Percentiles rank a stretch among this genome's conserved stretches.
Conservation (phyloP, 53 echinoderm and acorn worm species). For the Mesocentrotus franciscanus region DNA sequence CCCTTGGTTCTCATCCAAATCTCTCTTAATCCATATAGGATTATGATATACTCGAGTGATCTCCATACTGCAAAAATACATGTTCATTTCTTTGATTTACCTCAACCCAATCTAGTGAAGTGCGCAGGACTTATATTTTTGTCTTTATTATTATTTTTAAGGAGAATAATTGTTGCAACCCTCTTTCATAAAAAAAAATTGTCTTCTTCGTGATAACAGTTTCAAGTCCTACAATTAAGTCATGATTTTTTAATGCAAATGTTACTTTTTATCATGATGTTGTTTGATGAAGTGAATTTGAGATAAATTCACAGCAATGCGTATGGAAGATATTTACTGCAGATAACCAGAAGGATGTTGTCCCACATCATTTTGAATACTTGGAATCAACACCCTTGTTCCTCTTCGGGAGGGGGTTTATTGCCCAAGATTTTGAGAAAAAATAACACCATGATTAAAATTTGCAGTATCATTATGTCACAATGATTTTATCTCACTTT, state of each 20-base stretch:
- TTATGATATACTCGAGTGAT: not conserved
- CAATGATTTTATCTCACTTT: too few relatives aligned
- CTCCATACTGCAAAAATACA: not conserved
- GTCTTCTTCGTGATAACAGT: not conserved
- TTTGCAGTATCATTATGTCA: too few relatives aligned
- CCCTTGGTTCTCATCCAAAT: conserved; percentile 10
- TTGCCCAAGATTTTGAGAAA: too few relatives aligned
- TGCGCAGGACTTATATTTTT: not conserved
- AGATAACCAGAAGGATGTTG: not conserved
- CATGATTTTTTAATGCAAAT: not conserved
- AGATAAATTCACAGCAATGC: not conserved
- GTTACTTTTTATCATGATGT: not conserved
- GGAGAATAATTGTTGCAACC: not conserved
- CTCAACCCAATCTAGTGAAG: not conserved
- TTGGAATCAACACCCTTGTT: too few relatives aligned
- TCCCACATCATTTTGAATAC: too few relatives aligned
- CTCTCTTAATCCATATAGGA: not conserved
- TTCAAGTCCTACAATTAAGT: not conserved
- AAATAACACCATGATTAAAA: too few relatives aligned
- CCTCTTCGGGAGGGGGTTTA: too few relatives aligned
- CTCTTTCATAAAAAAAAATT: not conserved
- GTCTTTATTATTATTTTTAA: not conserved
- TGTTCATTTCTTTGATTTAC: not conserved
- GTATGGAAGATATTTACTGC: not conserved
- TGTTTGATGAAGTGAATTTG: not conserved